A percentile compares a stretch with the other conserved stretches of the same genome.
These are phyloP conservation scores for Neosalanx taihuensis DNA, from an alignment of 2,797 vertebrate genomes.

Conservation along the genomic window DNA sequence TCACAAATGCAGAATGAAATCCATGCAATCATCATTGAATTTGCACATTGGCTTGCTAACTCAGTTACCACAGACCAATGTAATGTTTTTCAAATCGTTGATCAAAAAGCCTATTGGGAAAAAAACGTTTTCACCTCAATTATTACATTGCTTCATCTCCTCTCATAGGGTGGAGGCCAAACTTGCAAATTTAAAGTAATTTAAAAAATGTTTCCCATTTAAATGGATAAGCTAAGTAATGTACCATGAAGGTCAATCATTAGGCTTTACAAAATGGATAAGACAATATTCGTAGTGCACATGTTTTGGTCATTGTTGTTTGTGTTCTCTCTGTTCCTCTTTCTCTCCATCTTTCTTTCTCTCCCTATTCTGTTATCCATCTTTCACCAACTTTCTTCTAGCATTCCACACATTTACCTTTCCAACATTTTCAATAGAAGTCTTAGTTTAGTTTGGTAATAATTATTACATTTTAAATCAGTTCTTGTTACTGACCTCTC, in stretches of 20 bases:
- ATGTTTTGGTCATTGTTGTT: too few relatives aligned
- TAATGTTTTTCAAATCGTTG: conserved; percentile 14
- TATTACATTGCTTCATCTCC: conserved; percentile 23
- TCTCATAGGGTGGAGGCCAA: conserved; percentile 6
- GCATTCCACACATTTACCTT: not conserved
- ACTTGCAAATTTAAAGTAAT: conserved; percentile 4
- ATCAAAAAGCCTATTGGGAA: conserved; percentile 1
- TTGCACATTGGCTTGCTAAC: conserved; percentile 23
- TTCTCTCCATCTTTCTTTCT: not conserved
- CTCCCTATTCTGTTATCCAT: not conserved
- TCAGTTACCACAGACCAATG: conserved; percentile 28
- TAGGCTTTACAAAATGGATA: too few relatives aligned
- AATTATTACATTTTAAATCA: conserved; percentile 16
- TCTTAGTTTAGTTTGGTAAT: conserved; percentile 8
- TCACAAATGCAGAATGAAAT: conserved; percentile 47
- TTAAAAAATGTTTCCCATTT: not conserved
- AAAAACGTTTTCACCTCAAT: conserved; percentile 26
- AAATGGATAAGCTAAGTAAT: not conserved
- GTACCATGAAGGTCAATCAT: not conserved
- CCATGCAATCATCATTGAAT: conserved; percentile 19
- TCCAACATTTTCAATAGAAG: conserved; percentile 16
- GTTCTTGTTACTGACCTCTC: conserved; percentile 53
- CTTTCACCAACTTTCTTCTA: not conserved
- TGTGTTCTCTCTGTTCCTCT: not conserved
- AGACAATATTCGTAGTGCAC: too few relatives aligned